Base-by-base conservation (phyloP, 92 coral and sea anemone species). In the Epizoanthus stellaris region DNA sequence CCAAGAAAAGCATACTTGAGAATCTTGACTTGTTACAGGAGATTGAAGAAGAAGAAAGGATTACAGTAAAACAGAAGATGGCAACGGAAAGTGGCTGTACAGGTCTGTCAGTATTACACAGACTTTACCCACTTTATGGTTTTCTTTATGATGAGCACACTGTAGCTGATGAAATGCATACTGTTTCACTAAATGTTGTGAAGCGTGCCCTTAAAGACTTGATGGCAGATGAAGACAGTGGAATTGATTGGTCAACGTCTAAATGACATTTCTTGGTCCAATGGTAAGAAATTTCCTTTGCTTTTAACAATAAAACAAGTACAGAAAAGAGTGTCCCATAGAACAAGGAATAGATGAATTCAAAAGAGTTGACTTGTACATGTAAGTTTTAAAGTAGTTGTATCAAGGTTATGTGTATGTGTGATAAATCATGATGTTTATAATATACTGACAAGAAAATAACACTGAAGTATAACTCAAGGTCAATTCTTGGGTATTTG, bases 101-200 rank as follows among this genome's bases (percentile, higher is more conserved):
- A 0, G 85, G 91, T 76, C 73, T 82, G 54, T 83, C 91, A 43
- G 20, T 88, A 4, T 76, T 82, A 42, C 88, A 77, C 88, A 83
- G 91, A 54, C 80, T 88, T 17, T 75, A 88, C 42, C 80, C 88
- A 43, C 84, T 88, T 17, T 88, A 88, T 88, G 91, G 91, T 45
- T 88, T 83, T 49, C 75, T 67, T 38, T 88, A 88, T 76, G 87
- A 82, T 19, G 21, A 70, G 62, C 19, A 73, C 40, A 73, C 23
- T n/a, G 89, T 89, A 9, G 80, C 45, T 85, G 92, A 89, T 85
- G 89, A 89, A 56, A 85, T 89, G 89, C 92, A 89, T 73, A 74
- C 87, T 75, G 68, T 85, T 36, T 81, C 87, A 7, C 92, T 89
- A 63, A 89, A 89, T 40, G 56, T 85, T 40, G 87, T 89, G 34